Base-by-base conservation (phyloP, 2,888 invertebrate genomes). In the Nymphalis urticae region DNA sequence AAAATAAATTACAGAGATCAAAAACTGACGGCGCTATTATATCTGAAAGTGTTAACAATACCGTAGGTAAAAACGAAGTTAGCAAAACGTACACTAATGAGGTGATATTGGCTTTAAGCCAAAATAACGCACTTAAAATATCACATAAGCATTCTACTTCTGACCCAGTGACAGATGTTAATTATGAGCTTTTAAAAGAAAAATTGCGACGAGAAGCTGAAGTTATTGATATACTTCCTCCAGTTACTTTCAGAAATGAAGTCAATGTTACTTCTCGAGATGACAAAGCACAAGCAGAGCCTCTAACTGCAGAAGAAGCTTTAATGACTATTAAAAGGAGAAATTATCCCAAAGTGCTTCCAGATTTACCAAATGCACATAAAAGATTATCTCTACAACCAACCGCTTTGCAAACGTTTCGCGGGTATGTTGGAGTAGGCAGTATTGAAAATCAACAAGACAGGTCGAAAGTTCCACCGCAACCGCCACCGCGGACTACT, bases 321-420 rank as follows among this genome's bases (percentile, higher is more conserved):
- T 82, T 97, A 64, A 89, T 94, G 72, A 95, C 95, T 48, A 96
- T 97, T 56, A 95, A 96, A 83, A 93, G 95, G 69, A 92, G 96
- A 75, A 97, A 97, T 82, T 97, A 95, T 80, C 97, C 97, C 0
- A 97, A 97, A 93, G 97, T 97, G 1, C 83, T 97, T 48, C 97
- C 97, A n/a, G 97, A 97, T 84, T 94, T 96, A 76, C 94, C 95
- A 1, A 91, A 86, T 76, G 77, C 86, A 50, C 92, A 93, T 79
- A 95, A 95, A 78, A 87, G 95, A n/a, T 86, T 95, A 66, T 95
- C 95, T 1, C 87, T 96, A 82, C 96, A 95, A 73, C 94, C 94
- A 5, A 88, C 88, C 7, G 75, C 83, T 67, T 82, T 92, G 67
- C 89, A 91, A 84, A 87, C 86, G 71, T 92, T 92, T 76, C 81